Conservation (phyloP, 2,888 invertebrate species). For the Agrotis ipsilon region DNA sequence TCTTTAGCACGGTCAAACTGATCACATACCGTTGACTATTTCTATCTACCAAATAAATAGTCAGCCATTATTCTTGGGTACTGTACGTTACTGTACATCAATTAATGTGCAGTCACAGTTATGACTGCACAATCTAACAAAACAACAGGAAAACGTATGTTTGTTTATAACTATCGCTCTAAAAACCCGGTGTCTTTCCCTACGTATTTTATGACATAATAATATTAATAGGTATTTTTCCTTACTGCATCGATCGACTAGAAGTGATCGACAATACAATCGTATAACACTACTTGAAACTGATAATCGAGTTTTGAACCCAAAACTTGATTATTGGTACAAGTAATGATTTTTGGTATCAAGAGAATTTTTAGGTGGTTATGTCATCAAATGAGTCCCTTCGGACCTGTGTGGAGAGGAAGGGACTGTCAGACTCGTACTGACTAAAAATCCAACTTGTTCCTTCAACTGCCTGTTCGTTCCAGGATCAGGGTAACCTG, state of each 20-base stretch:
- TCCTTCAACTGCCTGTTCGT: too few species aligned
- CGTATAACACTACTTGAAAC: too few species aligned
- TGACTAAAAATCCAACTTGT: too few species aligned
- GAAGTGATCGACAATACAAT: too few species aligned
- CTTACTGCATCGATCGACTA: not conserved
- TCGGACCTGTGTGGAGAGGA: too few species aligned
- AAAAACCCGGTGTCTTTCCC: slow-evolving; percentile 20
- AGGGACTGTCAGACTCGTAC: too few species aligned
- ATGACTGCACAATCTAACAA: slow-evolving; percentile 9
- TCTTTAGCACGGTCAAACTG: slow-evolving; percentile 39
- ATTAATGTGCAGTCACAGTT: slow-evolving; percentile 33
- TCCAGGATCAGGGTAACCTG: too few species aligned
- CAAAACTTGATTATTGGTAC: too few species aligned
- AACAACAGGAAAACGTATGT: slow-evolving; percentile 45
- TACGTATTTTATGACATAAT: slow-evolving; percentile 3
- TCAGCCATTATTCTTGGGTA: slow-evolving; percentile 49
- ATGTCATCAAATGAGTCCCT: too few species aligned
- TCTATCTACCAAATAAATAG: slow-evolving; percentile 41
- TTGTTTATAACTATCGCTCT: slow-evolving; percentile 16
- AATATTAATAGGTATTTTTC: slow-evolving; percentile 11
- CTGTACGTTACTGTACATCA: slow-evolving; percentile 16
- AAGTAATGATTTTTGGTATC: too few species aligned
- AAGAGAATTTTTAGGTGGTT: too few species aligned
- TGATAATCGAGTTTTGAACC: too few species aligned
- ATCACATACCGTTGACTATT: slow-evolving; percentile 48